phyloP scores from a whole-genome alignment of 2,888 invertebrate genomes.

The Plebejus melissa region DNA sequence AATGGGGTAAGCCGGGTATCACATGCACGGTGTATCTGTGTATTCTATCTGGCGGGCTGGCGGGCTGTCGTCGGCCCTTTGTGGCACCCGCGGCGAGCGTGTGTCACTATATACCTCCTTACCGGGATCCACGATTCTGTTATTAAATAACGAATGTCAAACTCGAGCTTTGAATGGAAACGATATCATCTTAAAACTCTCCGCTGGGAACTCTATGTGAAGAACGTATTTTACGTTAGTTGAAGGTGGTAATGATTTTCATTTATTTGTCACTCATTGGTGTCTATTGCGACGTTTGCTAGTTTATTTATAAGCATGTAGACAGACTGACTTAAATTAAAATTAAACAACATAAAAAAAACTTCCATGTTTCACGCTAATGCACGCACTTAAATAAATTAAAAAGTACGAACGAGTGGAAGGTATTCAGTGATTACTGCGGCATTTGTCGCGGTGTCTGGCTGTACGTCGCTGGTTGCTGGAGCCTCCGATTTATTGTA shows the following conservation, averaged over 20 bases:
- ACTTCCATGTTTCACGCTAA: not conserved
- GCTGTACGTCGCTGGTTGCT: not conserved
- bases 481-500: constrained; percentile 37
- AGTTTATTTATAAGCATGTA: not conserved
- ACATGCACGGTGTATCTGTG: constrained; percentile 31
- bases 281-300: not conserved
- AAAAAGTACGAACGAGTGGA: not conserved
- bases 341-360: not conserved
- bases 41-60: constrained; percentile 39
- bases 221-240: not conserved
- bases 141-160: constrained; percentile 21
- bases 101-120: constrained; percentile 26
- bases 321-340: not conserved
- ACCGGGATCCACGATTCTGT: constrained; percentile 16
- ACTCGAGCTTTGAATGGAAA: constrained; percentile 6
- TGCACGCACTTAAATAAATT: not conserved
- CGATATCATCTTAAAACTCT: constrained; percentile 10
- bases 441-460: not conserved
- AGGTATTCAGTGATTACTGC: not conserved
- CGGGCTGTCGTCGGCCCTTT: constrained; percentile 48
- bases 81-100: constrained; percentile 47
- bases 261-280: not conserved
- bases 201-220: not conserved
- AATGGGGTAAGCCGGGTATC: constrained; percentile 23
- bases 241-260: not conserved